Percentiles rank a stretch among this genome's conserved stretches.
Evolutionary conservation across 2,888 invertebrate species (phyloP).

Genomic region (Pterostichus madidus): DNA sequence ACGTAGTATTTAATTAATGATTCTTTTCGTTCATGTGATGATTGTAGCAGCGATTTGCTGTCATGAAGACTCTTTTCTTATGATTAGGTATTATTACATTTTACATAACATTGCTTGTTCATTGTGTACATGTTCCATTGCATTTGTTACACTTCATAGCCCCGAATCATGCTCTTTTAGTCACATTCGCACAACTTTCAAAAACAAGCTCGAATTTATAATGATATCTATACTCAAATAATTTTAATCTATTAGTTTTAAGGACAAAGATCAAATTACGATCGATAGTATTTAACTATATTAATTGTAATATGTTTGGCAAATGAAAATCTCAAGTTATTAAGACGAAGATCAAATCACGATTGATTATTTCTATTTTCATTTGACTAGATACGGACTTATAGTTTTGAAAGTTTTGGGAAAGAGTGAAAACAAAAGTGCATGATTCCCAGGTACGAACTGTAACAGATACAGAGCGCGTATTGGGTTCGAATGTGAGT

Average conservation of each 20-base stretch:
- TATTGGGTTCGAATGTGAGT: constrained; percentile 23
- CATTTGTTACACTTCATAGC: constrained; percentile 37
- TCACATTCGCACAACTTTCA: constrained; percentile 6
- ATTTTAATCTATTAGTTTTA: background rate
- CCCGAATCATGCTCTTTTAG: background rate
- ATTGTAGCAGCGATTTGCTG: constrained; percentile 58
- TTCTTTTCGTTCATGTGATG: constrained; percentile 63
- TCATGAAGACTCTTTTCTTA: constrained; percentile 61
- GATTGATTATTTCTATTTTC: too few species aligned
- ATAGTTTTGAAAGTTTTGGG: background rate
- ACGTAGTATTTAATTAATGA: constrained; percentile 64
- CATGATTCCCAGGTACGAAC: background rate
- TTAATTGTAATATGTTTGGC: too few species aligned
- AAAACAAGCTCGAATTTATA: background rate
- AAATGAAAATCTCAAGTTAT: too few species aligned
- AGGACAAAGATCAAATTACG: too few species aligned
- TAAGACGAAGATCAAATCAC: too few species aligned
- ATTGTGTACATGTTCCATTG: constrained; percentile 66
- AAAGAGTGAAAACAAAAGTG: background rate
- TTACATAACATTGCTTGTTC: constrained; percentile 66
- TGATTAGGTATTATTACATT: constrained; percentile 64
- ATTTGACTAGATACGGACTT: too few species aligned
- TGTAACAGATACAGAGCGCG: constrained; percentile 43
- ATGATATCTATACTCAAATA: background rate
- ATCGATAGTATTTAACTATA: too few species aligned